These are phyloP conservation scores for Andrena haemorrhoa DNA, from an alignment of 2,888 invertebrate genomes.

Conservation along the genomic window DNA sequence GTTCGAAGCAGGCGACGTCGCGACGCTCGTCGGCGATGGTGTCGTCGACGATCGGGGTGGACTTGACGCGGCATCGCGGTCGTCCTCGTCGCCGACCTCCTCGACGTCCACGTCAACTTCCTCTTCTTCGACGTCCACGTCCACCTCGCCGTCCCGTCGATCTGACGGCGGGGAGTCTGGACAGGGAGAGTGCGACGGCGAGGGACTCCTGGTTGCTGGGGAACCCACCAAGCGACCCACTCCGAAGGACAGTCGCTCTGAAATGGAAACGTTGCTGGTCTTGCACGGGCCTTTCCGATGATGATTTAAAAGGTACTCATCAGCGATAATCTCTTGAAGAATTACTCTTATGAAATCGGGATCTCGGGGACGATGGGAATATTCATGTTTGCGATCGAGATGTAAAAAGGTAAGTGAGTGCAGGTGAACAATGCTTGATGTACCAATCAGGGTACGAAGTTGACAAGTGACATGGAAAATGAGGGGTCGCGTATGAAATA, in stretches of 20 bases:
- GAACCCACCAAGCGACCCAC: conserved; percentile 91
- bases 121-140: conserved; percentile 81
- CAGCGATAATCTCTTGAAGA: too few species aligned
- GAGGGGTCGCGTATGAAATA: not conserved
- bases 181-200: conserved; percentile 81
- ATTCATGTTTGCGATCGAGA: too few species aligned
- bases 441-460: conserved; percentile 38
- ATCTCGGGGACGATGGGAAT: too few species aligned
- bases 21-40: conserved; percentile 77
- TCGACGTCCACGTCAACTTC: conserved; percentile 83
- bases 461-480: conserved; percentile 44
- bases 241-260: conserved; percentile 94
- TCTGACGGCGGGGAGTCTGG: conserved; percentile 81
- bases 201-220: conserved; percentile 80
- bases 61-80: conserved; percentile 78
- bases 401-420: not conserved
- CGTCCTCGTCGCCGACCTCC: conserved; percentile 82
- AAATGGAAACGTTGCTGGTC: conserved; percentile 78
- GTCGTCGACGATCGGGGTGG: conserved; percentile 80
- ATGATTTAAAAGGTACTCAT: too few species aligned
- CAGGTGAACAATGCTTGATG: conserved; percentile 15
- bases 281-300: not conserved
- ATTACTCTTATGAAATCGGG: too few species aligned
- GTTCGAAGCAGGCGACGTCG: conserved; percentile 74
- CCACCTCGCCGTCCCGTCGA: conserved; percentile 81